These are phyloP conservation scores for Thymallus thymallus DNA, from an alignment of 2,113 vertebrate species.

Conservation along the genomic window DNA sequence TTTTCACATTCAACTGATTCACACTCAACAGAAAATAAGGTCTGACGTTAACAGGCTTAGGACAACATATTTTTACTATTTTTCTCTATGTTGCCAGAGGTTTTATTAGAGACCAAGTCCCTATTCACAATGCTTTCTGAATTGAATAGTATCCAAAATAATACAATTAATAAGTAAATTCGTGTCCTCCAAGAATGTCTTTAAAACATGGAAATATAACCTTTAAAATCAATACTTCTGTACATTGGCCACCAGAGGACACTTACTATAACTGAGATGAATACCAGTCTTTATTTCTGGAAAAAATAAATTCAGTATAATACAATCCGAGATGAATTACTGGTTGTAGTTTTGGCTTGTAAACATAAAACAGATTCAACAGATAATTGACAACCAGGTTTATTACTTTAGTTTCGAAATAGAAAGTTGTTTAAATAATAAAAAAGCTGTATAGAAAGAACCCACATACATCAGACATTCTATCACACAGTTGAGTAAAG, in stretches of 20 bases:
- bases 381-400: not conserved
- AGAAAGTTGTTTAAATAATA: conserved; percentile 3
- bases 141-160: too few species aligned
- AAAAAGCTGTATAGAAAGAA: conserved; percentile 4
- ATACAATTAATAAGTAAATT: too few species aligned
- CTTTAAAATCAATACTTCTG: not conserved
- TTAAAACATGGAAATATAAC: not conserved
- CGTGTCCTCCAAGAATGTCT: not conserved
- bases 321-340: not conserved
- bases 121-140: too few species aligned
- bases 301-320: not conserved
- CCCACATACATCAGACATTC: not conserved
- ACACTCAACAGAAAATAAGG: too few species aligned
- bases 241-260: not conserved
- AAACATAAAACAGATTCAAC: not conserved
- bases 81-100: too few species aligned
- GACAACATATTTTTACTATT: not conserved
- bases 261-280: not conserved
- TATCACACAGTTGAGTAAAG: conserved; percentile 3
- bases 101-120: too few species aligned
- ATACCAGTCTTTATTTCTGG: not conserved
- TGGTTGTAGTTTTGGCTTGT: not conserved
- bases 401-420: not conserved
- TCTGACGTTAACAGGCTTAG: too few species aligned
- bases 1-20: too few species aligned